Base-by-base conservation (phyloP, 2,888 invertebrate genomes). In the Polymixis lichenea region DNA sequence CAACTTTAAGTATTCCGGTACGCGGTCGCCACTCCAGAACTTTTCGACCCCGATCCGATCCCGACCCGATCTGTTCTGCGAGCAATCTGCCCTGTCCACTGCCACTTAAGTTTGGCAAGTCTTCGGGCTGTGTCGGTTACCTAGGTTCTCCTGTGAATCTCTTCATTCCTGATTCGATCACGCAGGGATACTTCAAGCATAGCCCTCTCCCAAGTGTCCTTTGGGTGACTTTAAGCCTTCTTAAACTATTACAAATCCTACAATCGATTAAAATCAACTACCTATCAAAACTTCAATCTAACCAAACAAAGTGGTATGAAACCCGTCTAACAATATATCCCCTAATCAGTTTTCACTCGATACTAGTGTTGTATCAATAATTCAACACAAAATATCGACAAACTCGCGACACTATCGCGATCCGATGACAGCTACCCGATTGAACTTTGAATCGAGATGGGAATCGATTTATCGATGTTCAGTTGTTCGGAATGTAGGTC, bases 381-480 rank as follows among this genome's bases (percentile, higher is more conserved):
- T 58, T 71, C 86, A 83, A 89, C 84, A 83, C 74, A 74, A 80
- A 85, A 86, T 90, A 92, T 90, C 90, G 88, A 90, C 91, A 91
- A 87, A 88, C 86, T 77, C 60, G 78, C 85, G 87, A 89, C 85
- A 84, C 85, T 90, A 90, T 91, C 89, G 87, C 69, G 72, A 83
- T 87, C 86, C 87, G 87, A 86, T 89, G 88, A 86, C 89, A 86
- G 88, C 88, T 84, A 80, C 80, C 79, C 85, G 86, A 84, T 86
- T 85, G 86, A 88, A 89, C 88, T 88, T 89, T 86, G 77, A 81
- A 86, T 88, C 82, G 86, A 87, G 88, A 87, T 87, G 78, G 75
- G 86, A 87, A 88, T 83, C 83, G 78, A 83, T 80, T 80, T 86
- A 83, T 87, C 85, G 87, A 89, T 81, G 49, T 67, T 85, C 71